Evolutionary conservation across 2,797 vertebrate species (phyloP), one percentile per base, ranked within the genome.

Genomic region (Microctenopoma steveboyesi): DNA sequence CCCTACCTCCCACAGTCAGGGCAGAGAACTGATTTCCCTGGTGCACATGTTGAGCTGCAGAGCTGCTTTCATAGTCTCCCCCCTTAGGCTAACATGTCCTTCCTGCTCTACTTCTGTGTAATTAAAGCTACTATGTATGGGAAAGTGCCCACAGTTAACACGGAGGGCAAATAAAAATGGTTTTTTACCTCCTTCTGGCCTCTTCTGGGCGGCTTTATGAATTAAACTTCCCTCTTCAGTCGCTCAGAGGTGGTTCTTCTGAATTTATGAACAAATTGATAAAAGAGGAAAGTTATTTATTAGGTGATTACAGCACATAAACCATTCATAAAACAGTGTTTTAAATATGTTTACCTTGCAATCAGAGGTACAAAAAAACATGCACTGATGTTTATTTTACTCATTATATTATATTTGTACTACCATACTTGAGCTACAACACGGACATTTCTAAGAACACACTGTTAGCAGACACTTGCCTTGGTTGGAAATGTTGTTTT

Each of bases 101-200:
- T 86, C 79, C 83, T 90, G 89, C 86, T 92, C 89, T 73, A 88
- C 86, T 90, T 90, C 82, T 87, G 86, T 87, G 87, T 91, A 89
- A 91, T 92, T 91, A 92, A 92, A 92, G 86, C 89, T 88, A 84
- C 86, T 89, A 83, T 86, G 84, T 88, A 88, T 89, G 85, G 86
- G 86, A 90, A 89, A 88, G 82, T 86, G 88, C 88, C 91, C 63
- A 74, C 70, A 76, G 90, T 91, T 91, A 89, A 90, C 85, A 89
- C 68, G 67, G 82, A 88, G 88, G 88, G 84, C 86, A 89, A 89
- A 86, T 86, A 83, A 78, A 90, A 88, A 83, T 78, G 66, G 35
- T 63, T 88, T 87, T 82, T 85, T 85, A 79, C 82, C 82, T 81
- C 78, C 84, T 87, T 67, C 11, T 50, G 87, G 83, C 83, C 53